These are phyloP conservation scores for Gryon sp. DNA, from an alignment of 1,140 invertebrate genomes.

Conservation along the genomic window DNA sequence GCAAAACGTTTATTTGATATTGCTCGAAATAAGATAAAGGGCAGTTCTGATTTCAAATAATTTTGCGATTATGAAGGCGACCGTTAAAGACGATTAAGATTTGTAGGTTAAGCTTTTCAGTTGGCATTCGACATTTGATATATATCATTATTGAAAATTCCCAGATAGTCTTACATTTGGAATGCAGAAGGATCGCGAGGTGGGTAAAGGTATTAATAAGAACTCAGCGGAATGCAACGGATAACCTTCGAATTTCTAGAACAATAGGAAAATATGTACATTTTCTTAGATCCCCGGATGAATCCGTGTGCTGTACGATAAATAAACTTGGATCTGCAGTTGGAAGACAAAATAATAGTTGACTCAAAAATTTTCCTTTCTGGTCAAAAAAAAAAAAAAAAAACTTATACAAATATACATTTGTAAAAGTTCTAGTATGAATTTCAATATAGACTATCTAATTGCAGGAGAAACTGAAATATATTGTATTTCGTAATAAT, in stretches of 20 bases:
- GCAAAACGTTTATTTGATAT: slow-evolving; percentile 49
- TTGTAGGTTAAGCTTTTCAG: slow-evolving; percentile 60
- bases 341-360: slow-evolving; percentile 9
- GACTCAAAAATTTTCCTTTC: too few relatives aligned
- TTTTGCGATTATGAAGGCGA: slow-evolving; percentile 49
- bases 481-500: too few relatives aligned
- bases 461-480: too few relatives aligned
- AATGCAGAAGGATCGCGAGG: slow-evolving; percentile 56
- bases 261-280: slow-evolving; percentile 59
- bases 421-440: too few relatives aligned
- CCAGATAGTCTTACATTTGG: slow-evolving; percentile 53
- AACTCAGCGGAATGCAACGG: slow-evolving; percentile 49
- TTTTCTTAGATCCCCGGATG: slow-evolving; percentile 39
- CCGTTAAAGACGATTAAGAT: slow-evolving; percentile 56
- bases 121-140: slow-evolving; percentile 64
- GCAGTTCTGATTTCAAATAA: slow-evolving; percentile 53
- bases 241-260: slow-evolving; percentile 62
- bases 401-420: too few relatives aligned
- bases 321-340: slow-evolving; percentile 20
- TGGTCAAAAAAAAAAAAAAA: too few relatives aligned
- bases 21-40: slow-evolving; percentile 35
- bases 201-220: slow-evolving; percentile 61
- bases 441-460: too few relatives aligned
- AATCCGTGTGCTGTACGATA: slow-evolving; percentile 10
- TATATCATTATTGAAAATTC: slow-evolving; percentile 66